Conservation (phyloP, 2,888 invertebrate genomes). For the Stenchaetothrips biformis region DNA sequence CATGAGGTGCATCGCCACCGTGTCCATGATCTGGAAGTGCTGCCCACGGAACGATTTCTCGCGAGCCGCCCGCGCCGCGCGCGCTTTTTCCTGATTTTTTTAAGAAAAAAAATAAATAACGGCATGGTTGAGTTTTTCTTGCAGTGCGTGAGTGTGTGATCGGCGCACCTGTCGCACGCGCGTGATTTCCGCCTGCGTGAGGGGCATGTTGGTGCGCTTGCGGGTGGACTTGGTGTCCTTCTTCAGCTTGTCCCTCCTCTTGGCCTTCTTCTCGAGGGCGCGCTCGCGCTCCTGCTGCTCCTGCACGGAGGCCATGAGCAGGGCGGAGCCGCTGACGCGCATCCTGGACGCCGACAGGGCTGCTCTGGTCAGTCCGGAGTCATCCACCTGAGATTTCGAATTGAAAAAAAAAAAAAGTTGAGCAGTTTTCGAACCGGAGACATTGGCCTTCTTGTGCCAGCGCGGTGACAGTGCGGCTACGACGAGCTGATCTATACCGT, state of each 20-base stretch:
- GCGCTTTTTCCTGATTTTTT: not conserved
- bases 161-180: not conserved
- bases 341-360: not conserved
- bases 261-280: not conserved
- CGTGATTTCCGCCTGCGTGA: not conserved
- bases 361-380: too few species aligned
- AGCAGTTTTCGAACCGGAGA: too few species aligned
- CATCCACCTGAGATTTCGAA: too few species aligned
- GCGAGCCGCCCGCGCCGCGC: not conserved
- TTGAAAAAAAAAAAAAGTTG: too few species aligned
- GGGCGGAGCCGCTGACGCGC: not conserved
- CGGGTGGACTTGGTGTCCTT: not conserved
- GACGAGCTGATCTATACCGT: too few species aligned
- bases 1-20: constrained; percentile 27
- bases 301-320: not conserved
- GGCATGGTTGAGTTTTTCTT: not conserved
- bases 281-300: constrained; percentile 6
- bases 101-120: not conserved
- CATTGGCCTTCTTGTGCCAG: too few species aligned
- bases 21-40: constrained; percentile 11
- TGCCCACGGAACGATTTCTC: not conserved
- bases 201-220: constrained; percentile 16
- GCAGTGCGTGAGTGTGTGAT: too few species aligned
- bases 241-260: not conserved
- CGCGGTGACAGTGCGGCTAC: too few species aligned